Evolutionary conservation across 2,113 vertebrate species (phyloP).

Genomic region (Podilymbus podiceps): DNA sequence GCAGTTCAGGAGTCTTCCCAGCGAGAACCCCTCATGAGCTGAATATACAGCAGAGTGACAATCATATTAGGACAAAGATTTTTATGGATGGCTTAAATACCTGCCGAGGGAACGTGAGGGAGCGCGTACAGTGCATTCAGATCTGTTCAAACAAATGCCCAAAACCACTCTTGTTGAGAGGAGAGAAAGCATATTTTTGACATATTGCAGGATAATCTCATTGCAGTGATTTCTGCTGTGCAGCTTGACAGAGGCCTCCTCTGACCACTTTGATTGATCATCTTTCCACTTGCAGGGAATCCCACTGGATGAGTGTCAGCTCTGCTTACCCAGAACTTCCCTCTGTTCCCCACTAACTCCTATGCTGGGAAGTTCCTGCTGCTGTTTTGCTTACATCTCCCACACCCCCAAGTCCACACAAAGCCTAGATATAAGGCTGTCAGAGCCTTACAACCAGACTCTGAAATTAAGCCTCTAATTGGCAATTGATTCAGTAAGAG

Average conservation of each 20-base stretch:
- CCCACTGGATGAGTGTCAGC: accelerated
- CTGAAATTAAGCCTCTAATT: background rate
- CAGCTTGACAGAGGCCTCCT: background rate
- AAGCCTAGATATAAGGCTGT: background rate
- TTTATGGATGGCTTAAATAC: background rate
- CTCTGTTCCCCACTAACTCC: background rate
- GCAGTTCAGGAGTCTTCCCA: background rate
- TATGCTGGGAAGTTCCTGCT: background rate
- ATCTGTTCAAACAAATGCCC: background rate
- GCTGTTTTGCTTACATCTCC: background rate
- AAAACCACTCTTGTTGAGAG: background rate
- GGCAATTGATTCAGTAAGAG: background rate
- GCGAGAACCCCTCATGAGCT: background rate
- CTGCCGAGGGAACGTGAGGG: background rate
- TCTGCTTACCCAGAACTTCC: background rate
- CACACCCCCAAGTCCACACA: background rate
- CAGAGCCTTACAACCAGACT: background rate
- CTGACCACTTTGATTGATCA: background rate
- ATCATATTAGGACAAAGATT: background rate
- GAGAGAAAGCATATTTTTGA: background rate
- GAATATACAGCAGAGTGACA: background rate
- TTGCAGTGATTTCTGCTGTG: background rate
- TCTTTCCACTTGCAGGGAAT: background rate
- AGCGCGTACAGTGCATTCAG: background rate
- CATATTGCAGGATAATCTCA: background rate